Conservation (phyloP, 2,888 invertebrate species). For the Drosophila flavopinicola region DNA sequence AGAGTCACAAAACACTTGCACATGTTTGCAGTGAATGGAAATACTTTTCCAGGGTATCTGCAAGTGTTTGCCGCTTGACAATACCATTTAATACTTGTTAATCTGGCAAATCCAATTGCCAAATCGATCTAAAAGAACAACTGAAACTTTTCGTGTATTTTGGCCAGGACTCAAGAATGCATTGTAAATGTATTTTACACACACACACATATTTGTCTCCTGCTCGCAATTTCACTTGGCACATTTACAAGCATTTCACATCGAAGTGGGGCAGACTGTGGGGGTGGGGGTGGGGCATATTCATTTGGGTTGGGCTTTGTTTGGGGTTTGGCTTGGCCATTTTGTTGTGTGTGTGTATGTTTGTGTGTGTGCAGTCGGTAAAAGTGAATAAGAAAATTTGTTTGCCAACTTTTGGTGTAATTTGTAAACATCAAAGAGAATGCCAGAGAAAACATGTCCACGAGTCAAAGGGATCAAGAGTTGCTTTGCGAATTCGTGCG, state of each 20-base stretch:
- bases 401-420: conserved; percentile 80
- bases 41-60: not conserved
- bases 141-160: conserved; percentile 40
- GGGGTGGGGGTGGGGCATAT: not conserved
- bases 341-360: conserved; percentile 59
- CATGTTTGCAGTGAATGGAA: too few relatives aligned
- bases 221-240: conserved; percentile 69
- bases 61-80: not conserved
- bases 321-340: conserved; percentile 41
- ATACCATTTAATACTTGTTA: not conserved
- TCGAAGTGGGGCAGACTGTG: not conserved
- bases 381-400: conserved; percentile 81
- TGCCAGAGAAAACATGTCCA: conserved; percentile 76
- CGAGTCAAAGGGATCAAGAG: conserved; percentile 80
- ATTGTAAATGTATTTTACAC: conserved; percentile 66
- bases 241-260: conserved; percentile 58
- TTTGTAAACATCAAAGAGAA: conserved; percentile 80
- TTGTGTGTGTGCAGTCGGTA: conserved; percentile 67
- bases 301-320: conserved; percentile 6
- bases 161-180: conserved; percentile 64
- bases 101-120: conserved; percentile 39
- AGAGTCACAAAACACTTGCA: too few relatives aligned
- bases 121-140: conserved; percentile 50
- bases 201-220: conserved; percentile 57
- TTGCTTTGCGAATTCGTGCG: conserved; percentile 80